A percentile compares a stretch with the other conserved stretches of the same genome.
These are phyloP conservation scores for Eupithecia inturbata DNA, from an alignment of 2,888 invertebrate genomes.

Conservation along the genomic window DNA sequence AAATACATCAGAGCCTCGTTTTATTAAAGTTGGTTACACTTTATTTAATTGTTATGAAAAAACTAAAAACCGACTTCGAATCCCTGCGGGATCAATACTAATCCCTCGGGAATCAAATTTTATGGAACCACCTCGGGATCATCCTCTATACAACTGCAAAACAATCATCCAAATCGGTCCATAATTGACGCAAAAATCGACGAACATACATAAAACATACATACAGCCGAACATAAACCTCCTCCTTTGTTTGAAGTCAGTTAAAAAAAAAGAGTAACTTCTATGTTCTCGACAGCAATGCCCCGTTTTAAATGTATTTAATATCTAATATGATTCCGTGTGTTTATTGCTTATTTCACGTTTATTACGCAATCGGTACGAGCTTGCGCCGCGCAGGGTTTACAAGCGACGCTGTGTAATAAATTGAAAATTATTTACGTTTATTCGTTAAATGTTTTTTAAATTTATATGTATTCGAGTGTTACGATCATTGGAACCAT, in stretches of 20 bases:
- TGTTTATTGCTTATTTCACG: conserved; percentile 46
- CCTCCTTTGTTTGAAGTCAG: no score
- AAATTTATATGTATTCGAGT: background rate
- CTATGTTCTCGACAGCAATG: conserved; percentile 36
- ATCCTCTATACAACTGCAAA: no score
- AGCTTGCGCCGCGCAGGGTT: conserved; percentile 17
- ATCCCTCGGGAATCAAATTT: no score
- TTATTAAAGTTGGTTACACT: background rate
- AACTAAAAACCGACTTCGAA: no score
- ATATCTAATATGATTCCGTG: conserved; percentile 42
- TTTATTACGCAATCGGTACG: conserved; percentile 43
- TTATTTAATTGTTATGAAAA: no score
- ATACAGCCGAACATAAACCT: no score
- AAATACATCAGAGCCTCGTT: background rate
- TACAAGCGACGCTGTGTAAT: conserved; percentile 7
- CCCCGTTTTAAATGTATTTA: conserved; percentile 44
- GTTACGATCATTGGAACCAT: background rate
- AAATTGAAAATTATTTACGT: conserved; percentile 10
- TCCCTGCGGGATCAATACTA: no score
- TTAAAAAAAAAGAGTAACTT: conserved; percentile 18
- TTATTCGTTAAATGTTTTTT: conserved; percentile 7
- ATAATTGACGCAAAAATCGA: no score
- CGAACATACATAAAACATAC: no score
- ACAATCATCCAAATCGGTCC: no score
- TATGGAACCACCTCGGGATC: no score